Evolutionary conservation across 1,140 invertebrate species (phyloP), one percentile per base, ranked within the genome.

Genomic region (Trichoplusia ni): DNA sequence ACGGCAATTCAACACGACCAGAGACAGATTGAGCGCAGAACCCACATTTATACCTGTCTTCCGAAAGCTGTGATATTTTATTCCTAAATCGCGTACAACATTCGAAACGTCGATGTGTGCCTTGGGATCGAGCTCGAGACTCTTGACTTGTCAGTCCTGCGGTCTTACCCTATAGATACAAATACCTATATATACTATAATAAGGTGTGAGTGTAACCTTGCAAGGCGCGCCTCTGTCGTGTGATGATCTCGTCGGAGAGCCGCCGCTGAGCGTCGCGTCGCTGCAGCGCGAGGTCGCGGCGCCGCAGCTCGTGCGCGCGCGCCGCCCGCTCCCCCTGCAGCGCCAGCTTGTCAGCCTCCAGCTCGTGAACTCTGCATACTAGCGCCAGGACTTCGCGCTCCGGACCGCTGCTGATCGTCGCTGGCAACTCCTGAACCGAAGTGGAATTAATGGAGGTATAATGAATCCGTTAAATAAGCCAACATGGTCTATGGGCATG

Each of bases 231-330:
- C 46, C 96, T 91, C 82, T 98, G 97, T 33, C 96, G 92, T 0
- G 95, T 95, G 53, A 99, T 98, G 60, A 98, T 98, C 78, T 98
- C 96, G 77, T 99, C 97, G 62, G 96, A 97, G 2, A 99, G 93
- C 42, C 95, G 93, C 7, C 96, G 90, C 82, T 98, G 96, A 16
- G 97, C 91, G 74, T 97, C 95, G 40, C 96, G 96, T n/a, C 96
- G 91, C 42, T 97, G 91, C 53, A 98, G 92, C 68, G 97, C 92
- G 19, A 97, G 91, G 76, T 98, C 97, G 54, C 97, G 92, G 53
- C 97, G 91, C 35, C 96, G 92, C 9, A 98, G 92, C 83, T 98
- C 97, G 67, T 97, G 96, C 71, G 97, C 95, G 23, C 96, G 93
- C 3, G 97, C 94, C 23, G 98, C 89, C 53, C 95, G 92, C 75